Conservation (phyloP, 2,113 vertebrate species). For the Gobius niger region DNA sequence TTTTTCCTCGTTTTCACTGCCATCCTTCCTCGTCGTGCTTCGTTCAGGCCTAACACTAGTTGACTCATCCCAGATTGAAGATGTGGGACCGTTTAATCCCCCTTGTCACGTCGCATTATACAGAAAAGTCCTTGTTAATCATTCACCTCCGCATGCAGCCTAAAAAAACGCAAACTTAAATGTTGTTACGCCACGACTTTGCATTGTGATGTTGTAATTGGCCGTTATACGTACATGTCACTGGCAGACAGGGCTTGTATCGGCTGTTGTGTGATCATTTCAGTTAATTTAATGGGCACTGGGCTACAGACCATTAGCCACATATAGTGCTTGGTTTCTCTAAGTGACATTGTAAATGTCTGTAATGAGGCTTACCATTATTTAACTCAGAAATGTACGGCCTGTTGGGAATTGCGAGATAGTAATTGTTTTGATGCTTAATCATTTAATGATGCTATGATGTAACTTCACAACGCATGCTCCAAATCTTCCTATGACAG, state of each 20-base stretch:
- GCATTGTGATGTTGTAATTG: constrained; percentile 3
- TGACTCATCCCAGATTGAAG: constrained; percentile 10
- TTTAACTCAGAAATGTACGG: neutral
- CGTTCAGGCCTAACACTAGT: neutral
- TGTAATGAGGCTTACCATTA: neutral
- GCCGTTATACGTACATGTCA: constrained; percentile 17
- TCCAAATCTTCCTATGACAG: neutral
- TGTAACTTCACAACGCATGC: neutral
- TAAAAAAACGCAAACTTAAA: neutral
- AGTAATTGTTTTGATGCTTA: neutral
- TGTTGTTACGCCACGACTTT: neutral
- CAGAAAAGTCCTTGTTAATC: neutral
- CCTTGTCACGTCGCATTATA: constrained; percentile 8
- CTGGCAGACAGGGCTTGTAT: neutral
- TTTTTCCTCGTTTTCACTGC: neutral
- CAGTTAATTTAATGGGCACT: constrained; percentile 43
- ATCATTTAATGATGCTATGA: neutral
- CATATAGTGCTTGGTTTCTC: constrained; percentile 7
- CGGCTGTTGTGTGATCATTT: constrained; percentile 28
- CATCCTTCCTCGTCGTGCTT: neutral
- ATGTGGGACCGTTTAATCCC: constrained; percentile 7
- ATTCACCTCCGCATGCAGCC: neutral
- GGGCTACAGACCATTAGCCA: constrained; percentile 37
- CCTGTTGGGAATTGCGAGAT: neutral
- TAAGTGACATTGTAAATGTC: constrained; percentile 23